phyloP scores from a whole-genome alignment of 2,113 vertebrate genomes.

The Callionymus lyra region DNA sequence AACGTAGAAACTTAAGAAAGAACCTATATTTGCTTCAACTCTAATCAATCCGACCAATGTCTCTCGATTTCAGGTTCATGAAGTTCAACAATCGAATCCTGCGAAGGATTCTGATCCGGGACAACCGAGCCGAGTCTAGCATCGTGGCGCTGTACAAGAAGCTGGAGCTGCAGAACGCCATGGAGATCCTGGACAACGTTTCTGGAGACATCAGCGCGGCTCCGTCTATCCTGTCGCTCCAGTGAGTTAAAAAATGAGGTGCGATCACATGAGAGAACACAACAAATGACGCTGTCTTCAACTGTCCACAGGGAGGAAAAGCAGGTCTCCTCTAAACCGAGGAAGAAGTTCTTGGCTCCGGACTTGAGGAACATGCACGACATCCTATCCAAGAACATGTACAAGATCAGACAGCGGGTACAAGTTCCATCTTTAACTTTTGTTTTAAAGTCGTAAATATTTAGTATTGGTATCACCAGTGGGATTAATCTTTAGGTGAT shows the following conservation, averaged over 20 bases:
- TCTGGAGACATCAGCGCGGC: constrained; percentile 63
- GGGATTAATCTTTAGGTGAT: too few relatives aligned
- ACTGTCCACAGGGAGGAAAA: constrained; percentile 55
- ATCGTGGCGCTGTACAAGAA: constrained; percentile 91
- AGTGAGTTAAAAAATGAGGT: constrained; percentile 60
- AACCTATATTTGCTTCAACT: too few relatives aligned
- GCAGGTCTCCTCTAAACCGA: constrained; percentile 64
- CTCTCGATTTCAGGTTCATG: constrained; percentile 86
- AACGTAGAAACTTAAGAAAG: too few relatives aligned
- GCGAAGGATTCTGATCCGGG: constrained; percentile 80
- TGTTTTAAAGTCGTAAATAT: too few relatives aligned
- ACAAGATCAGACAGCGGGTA: constrained; percentile 88
- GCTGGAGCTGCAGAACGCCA: constrained; percentile 86
- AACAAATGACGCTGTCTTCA: not conserved
- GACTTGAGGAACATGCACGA: constrained; percentile 87
- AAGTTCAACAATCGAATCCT: constrained; percentile 85
- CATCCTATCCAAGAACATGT: constrained; percentile 92
- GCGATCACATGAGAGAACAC: too few relatives aligned
- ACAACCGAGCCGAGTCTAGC: constrained; percentile 80
- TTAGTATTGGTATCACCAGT: too few relatives aligned
- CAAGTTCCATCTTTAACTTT: constrained; percentile 14
- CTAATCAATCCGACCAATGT: constrained; percentile 2
- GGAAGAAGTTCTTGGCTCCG: constrained; percentile 66
- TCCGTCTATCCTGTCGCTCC: constrained; percentile 51
- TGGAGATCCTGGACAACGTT: constrained; percentile 81